These are phyloP conservation scores for Triplophysa tibetana DNA, from an alignment of 2,113 vertebrate species.

Conservation along the genomic window DNA sequence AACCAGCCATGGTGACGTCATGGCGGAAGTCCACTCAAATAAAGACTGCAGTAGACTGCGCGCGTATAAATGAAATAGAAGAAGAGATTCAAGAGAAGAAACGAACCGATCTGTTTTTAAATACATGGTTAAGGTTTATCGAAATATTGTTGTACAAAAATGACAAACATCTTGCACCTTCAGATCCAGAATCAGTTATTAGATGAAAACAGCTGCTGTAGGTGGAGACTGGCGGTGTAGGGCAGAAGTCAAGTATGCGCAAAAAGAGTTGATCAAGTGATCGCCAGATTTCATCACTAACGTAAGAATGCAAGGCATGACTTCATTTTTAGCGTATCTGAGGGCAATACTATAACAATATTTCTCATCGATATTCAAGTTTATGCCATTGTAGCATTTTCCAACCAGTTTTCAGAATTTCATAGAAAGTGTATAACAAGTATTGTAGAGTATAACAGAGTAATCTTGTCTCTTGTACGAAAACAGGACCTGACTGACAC, in stretches of 20 bases:
- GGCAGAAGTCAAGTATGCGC: not conserved
- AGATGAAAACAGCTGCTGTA: not conserved
- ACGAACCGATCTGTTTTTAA: not conserved
- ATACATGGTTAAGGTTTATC: not conserved
- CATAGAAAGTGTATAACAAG: not conserved
- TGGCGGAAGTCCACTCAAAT: not conserved
- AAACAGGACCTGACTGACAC: not conserved
- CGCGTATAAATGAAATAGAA: not conserved
- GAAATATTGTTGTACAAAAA: not conserved
- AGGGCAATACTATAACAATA: too few species aligned
- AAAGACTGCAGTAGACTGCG: not conserved
- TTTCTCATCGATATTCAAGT: not conserved
- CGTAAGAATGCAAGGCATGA: not conserved
- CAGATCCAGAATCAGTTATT: not conserved
- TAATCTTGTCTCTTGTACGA: too few species aligned
- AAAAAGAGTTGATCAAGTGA: not conserved
- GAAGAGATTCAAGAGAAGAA: not conserved
- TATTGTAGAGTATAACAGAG: not conserved
- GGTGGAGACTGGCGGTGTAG: not conserved
- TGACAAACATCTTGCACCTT: not conserved
- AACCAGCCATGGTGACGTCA: not conserved
- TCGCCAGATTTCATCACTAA: not conserved
- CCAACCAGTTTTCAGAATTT: too few species aligned
- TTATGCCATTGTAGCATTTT: too few species aligned
- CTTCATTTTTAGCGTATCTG: not conserved